Percentiles rank a stretch among this genome's conserved stretches.
Evolutionary conservation across 2,113 vertebrate species (phyloP).

Genomic region (Anolis sagrei): DNA sequence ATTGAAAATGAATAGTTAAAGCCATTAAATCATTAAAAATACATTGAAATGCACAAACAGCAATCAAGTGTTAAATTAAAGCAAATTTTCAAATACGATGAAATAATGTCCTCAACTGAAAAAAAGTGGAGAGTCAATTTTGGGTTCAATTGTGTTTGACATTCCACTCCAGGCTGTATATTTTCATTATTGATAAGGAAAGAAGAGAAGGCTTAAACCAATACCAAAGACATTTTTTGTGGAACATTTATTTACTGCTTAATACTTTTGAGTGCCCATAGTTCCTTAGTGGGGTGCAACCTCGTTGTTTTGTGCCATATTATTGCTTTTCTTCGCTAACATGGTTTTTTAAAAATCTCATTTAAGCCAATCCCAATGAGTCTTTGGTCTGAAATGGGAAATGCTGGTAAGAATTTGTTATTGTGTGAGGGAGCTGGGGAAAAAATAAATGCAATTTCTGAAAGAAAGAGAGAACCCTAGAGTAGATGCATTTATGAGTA

Average conservation of each 20-base stretch:
- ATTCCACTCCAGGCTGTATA: background rate
- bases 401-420: background rate
- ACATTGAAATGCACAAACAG: no score
- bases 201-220: background rate
- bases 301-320: background rate
- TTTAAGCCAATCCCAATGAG: constrained; percentile 34
- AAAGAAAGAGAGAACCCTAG: background rate
- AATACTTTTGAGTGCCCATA: background rate
- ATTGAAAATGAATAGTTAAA: no score
- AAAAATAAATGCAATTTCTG: constrained; percentile 40
- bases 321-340: background rate
- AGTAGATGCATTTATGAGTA: constrained; percentile 31
- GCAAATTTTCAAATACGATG: background rate
- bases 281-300: background rate
- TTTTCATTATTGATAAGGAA: background rate
- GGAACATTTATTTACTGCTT: background rate
- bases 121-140: background rate
- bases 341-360: constrained; percentile 13
- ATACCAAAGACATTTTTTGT: background rate
- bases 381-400: constrained; percentile 15
- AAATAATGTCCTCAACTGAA: background rate
- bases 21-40: no score
- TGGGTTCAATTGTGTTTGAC: no score
- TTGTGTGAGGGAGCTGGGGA: constrained; percentile 4
- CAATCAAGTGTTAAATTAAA: no score